These are phyloP conservation scores for Orchestia grillus DNA, from an alignment of 1,140 invertebrate genomes.

Conservation along the genomic window DNA sequence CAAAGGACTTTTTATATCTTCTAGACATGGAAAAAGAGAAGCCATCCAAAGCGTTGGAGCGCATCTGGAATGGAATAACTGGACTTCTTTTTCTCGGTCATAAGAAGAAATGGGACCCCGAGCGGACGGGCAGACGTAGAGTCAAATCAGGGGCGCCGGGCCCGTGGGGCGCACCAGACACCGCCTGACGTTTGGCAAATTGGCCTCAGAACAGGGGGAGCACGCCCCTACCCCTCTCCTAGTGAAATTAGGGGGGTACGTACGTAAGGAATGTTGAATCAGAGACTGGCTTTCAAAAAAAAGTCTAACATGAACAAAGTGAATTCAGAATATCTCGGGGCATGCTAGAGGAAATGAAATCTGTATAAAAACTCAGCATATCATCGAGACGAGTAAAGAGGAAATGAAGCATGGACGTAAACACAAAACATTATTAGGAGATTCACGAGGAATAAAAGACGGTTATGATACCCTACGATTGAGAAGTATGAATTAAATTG, in stretches of 20 bases:
- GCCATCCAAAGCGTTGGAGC: background rate
- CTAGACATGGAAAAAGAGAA: background rate
- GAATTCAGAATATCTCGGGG: background rate
- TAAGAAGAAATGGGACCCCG: background rate
- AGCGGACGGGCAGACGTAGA: background rate
- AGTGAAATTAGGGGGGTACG: background rate
- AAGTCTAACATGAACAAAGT: background rate
- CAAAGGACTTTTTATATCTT: background rate
- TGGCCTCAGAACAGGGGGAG: background rate
- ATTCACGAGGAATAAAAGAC: no score
- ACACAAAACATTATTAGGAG: background rate
- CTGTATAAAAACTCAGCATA: background rate
- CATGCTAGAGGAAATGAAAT: background rate
- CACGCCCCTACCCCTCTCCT: background rate
- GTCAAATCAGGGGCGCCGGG: background rate
- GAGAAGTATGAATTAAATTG: no score
- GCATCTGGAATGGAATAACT: background rate
- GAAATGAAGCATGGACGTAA: background rate
- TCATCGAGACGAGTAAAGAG: background rate
- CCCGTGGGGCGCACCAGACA: background rate
- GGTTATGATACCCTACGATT: no score
- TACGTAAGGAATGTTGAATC: background rate
- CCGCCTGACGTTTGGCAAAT: background rate
- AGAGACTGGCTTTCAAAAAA: background rate
- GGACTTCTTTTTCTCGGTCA: background rate